phyloP scores from a whole-genome alignment of 2,113 vertebrate genomes.

The Nipponia nippon region DNA sequence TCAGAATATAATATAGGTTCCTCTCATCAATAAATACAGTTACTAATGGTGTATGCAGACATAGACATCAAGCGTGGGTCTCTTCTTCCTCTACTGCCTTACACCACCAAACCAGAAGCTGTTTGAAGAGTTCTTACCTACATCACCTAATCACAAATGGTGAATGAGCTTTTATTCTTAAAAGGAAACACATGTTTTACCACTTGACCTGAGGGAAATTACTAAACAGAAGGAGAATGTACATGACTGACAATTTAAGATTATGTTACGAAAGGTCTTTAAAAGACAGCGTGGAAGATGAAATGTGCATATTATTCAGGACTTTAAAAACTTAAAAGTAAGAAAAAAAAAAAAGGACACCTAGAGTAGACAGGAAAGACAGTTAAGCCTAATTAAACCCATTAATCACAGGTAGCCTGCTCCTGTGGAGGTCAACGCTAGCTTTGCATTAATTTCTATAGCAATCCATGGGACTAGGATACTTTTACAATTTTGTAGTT shows the following conservation, averaged over 20 bases:
- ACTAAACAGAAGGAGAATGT: neutral
- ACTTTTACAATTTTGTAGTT: neutral
- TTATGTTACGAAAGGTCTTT: neutral
- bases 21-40: neutral
- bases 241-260: neutral
- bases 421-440: neutral
- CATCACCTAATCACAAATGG: accelerated
- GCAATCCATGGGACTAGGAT: neutral
- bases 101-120: neutral
- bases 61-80: accelerated
- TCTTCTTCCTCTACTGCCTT: neutral
- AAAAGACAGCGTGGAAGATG: neutral
- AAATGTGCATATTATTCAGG: neutral
- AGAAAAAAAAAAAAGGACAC: neutral
- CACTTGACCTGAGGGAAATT: neutral
- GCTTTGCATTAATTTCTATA: neutral
- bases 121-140: neutral
- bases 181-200: neutral
- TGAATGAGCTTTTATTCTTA: neutral
- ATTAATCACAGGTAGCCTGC: neutral
- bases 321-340: neutral
- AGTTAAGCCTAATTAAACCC: neutral
- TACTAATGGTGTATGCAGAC: neutral
- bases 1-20: accelerated
- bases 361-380: neutral